Evolutionary conservation across 2,113 vertebrate genomes (phyloP).

Genomic region (Phodopus roborovskii): DNA sequence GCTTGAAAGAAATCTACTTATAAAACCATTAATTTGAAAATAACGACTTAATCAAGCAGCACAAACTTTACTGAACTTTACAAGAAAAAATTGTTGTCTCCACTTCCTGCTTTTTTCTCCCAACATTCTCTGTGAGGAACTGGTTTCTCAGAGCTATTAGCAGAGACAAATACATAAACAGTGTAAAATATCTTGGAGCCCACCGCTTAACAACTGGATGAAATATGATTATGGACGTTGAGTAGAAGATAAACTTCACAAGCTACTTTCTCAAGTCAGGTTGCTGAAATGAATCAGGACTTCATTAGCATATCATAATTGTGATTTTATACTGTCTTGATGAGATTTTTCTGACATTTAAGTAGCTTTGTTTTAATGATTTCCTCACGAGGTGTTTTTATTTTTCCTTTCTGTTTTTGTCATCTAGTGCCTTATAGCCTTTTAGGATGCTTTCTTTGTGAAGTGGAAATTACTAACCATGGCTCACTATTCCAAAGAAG

Average conservation of each 20-base stretch:
- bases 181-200: background rate
- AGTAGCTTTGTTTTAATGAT: background rate
- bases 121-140: background rate
- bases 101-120: background rate
- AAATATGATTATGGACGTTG: background rate
- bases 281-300: slow-evolving; percentile 3
- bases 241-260: background rate
- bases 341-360: background rate
- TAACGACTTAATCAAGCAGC: background rate
- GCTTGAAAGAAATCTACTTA: background rate
- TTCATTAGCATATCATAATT: background rate
- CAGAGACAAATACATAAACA: background rate
- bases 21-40: background rate
- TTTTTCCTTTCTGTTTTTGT: slow-evolving; percentile 1
- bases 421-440: slow-evolving; percentile 51
- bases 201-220: background rate
- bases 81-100: background rate
- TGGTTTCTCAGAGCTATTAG: background rate
- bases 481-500: slow-evolving; percentile 90
- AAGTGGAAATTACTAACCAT: slow-evolving; percentile 83
- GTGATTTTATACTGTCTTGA: background rate
- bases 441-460: slow-evolving; percentile 56
- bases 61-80: background rate
- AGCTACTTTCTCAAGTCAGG: slow-evolving; percentile 20
- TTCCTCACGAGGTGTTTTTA: slow-evolving; percentile 26